Percentiles rank a stretch among this genome's conserved stretches.
Conservation (phyloP, 2,113 vertebrate genomes). For the Bujurquina vittata region DNA sequence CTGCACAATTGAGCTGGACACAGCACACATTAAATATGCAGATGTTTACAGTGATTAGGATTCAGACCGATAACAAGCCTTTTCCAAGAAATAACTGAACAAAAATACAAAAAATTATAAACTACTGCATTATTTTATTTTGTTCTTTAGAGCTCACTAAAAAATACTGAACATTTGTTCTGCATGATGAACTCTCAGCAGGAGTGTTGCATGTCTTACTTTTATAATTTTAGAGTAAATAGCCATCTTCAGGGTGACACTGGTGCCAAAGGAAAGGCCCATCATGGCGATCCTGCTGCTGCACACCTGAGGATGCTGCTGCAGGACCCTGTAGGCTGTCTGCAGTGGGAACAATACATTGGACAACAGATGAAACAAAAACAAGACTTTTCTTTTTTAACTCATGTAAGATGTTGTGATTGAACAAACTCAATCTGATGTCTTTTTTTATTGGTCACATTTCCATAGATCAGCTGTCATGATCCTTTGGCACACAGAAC, state of each 20-base stretch:
- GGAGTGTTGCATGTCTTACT: conserved; percentile 11
- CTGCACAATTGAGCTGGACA: conserved; percentile 59
- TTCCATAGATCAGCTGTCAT: too few species aligned
- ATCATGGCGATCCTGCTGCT: conserved; percentile 64
- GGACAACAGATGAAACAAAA: not conserved
- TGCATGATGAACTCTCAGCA: too few species aligned
- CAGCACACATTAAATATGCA: not conserved
- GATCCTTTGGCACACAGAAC: not conserved
- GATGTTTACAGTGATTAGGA: not conserved
- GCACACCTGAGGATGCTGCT: conserved; percentile 63
- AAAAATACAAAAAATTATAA: not conserved
- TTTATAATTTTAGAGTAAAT: conserved; percentile 53
- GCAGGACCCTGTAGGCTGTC: conserved; percentile 56
- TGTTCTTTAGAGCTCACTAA: too few species aligned
- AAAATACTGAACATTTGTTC: not conserved
- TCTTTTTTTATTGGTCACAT: not conserved
- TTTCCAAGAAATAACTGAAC: not conserved
- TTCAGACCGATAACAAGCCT: not conserved
- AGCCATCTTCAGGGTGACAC: conserved; percentile 51
- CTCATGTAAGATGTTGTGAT: not conserved
- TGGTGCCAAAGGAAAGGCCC: conserved; percentile 59
- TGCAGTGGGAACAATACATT: conserved; percentile 10
- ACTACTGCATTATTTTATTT: too few species aligned
- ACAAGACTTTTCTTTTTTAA: not conserved
- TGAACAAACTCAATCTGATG: not conserved